Evolutionary conservation across 1,140 invertebrate species (phyloP).

Genomic region (Drosophila tropicalis): DNA sequence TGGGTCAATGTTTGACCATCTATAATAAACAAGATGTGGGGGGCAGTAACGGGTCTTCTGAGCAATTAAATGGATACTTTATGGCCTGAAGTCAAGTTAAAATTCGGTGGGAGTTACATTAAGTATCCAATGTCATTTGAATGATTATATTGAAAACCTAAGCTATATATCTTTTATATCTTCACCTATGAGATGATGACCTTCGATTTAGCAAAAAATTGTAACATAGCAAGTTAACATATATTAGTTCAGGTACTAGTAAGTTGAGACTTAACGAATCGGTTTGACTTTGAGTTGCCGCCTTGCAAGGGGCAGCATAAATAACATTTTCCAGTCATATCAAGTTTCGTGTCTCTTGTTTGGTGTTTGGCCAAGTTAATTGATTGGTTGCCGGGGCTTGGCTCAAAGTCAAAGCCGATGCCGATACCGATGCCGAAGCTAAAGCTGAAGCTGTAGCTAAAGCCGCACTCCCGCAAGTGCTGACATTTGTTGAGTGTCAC

Average conservation of each 20-base stretch:
- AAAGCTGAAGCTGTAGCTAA: conserved; percentile 39
- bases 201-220: background rate
- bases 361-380: conserved; percentile 65
- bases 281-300: conserved; percentile 58
- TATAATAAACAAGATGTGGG: conserved; percentile 47
- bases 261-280: conserved; percentile 27
- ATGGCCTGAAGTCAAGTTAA: conserved; percentile 29
- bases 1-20: conserved; percentile 64
- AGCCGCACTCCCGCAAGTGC: conserved; percentile 74
- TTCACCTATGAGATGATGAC: background rate
- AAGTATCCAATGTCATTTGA: background rate
- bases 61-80: conserved; percentile 32
- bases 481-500: conserved; percentile 80
- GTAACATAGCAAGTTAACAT: conserved; percentile 1
- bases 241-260: conserved; percentile 3
- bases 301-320: conserved; percentile 31
- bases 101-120: background rate
- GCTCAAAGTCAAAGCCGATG: conserved; percentile 70
- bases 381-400: conserved; percentile 67
- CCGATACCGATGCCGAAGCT: conserved; percentile 44
- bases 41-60: conserved; percentile 41
- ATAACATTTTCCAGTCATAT: conserved; percentile 74
- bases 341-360: conserved; percentile 66
- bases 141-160: background rate
- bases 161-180: too few species aligned